Evolutionary conservation across 2,888 invertebrate genomes (phyloP), one percentile per base, ranked within the genome.

Genomic region (Chalcis sispes): DNA sequence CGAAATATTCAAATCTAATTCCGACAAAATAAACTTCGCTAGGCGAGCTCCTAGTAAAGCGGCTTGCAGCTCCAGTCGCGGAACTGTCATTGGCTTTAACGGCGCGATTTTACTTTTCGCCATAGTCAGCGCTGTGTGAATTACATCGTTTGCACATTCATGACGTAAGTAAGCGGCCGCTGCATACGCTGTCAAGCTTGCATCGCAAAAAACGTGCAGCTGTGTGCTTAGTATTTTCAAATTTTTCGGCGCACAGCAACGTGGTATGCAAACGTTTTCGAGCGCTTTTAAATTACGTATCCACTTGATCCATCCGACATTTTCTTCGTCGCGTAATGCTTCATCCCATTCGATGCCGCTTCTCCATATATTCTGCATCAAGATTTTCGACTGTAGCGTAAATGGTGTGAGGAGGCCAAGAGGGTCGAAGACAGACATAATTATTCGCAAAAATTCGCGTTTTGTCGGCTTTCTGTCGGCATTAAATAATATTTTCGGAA

Each of bases 341-440:
- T 27, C 66, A 15, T 66, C 52, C 66, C 66, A 66, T 5, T 20
- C 2, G 15, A 52, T 27, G 1, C 66, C 66, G 36, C 66, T 50
- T 25, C 25, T 7, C 27, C 50, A 52, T n/a, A 66, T 36, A 15
- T 7, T 15, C 29, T 48, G 65, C 65, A 48, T 65, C 2, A 65
- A 23, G 10, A 27, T 23, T 8, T 23, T 46, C 25, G 27, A 7
- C 13, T 27, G 2, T 1, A 66, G 4, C 2, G 52, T 52, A 13
- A 66, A 66, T 15, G 29, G 52, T n/a, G 52, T 3, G 1, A 66
- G 4, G 4, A 66, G 18, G 3, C 66, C 52, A n/a, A n/a, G n/a
- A n/a, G n/a, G n/a, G n/a, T n/a, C n/a, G n/a, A n/a, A n/a, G n/a
- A n/a, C n/a, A n/a, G n/a, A n/a, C n/a, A n/a, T n/a, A n/a, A n/a